Evolutionary conservation across 2,888 invertebrate species (phyloP).

Genomic region (Amorpha juglandis): DNA sequence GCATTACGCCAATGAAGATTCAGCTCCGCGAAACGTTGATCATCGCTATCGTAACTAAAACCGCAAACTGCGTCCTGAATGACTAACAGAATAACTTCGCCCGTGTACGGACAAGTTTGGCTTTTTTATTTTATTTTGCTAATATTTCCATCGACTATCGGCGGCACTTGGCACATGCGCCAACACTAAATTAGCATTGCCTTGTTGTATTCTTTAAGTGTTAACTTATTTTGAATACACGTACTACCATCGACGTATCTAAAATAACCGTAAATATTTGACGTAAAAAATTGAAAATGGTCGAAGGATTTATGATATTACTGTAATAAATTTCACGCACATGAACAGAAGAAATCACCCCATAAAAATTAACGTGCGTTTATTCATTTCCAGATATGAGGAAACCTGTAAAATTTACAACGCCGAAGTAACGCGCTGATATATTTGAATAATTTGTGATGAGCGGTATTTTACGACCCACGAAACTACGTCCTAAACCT

Average conservation of each 20-base stretch:
- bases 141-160: conserved; percentile 14
- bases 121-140: conserved; percentile 7
- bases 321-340: neutral
- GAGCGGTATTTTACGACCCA: conserved; percentile 36
- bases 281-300: neutral
- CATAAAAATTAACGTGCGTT: conserved; percentile 1
- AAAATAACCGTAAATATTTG: neutral
- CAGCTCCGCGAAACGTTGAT: conserved; percentile 19
- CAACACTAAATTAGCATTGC: conserved; percentile 16
- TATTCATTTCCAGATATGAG: neutral
- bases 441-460: conserved; percentile 24
- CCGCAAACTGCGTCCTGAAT: conserved; percentile 16
- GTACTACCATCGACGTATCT: neutral
- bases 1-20: conserved; percentile 18
- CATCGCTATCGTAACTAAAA: conserved; percentile 12
- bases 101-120: neutral
- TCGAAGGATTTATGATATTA: neutral
- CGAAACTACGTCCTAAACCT: conserved; percentile 37
- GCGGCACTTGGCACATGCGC: conserved; percentile 21
- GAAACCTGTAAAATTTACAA: conserved; percentile 9
- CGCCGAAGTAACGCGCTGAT: neutral
- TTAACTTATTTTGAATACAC: neutral
- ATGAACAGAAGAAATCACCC: neutral
- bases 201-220: conserved; percentile 23
- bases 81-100: conserved; percentile 8